Conservation (phyloP, 2,113 vertebrate genomes). For the Catagonus wagneri region DNA sequence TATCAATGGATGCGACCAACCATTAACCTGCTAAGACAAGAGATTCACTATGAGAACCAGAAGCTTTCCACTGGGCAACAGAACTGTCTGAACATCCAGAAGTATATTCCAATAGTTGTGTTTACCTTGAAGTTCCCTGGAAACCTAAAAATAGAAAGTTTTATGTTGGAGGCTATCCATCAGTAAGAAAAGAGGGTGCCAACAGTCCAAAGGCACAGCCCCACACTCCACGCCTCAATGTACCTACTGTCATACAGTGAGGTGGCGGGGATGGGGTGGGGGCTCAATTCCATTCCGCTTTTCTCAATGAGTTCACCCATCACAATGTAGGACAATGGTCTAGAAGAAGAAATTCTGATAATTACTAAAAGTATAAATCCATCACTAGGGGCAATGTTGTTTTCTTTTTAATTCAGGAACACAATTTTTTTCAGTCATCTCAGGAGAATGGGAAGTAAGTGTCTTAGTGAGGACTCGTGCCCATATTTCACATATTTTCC, state of each 20-base stretch:
- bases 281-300: not conserved
- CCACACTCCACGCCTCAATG: not conserved
- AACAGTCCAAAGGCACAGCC: not conserved
- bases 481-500: not conserved
- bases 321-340: not conserved
- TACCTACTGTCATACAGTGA: not conserved
- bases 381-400: not conserved
- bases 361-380: not conserved
- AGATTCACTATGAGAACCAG: not conserved
- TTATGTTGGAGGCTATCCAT: not conserved
- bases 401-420: conserved; percentile 8
- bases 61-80: not conserved
- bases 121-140: conserved; percentile 26
- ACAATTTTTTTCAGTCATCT: not conserved
- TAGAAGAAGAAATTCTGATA: conserved; percentile 16
- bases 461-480: not conserved
- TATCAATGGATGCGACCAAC: not conserved
- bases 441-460: not conserved
- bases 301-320: not conserved
- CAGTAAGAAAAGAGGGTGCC: not conserved
- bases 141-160: not conserved
- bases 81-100: not conserved
- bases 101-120: not conserved
- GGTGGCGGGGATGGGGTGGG: too few species aligned
- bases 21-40: not conserved